A percentile compares a stretch with the other conserved stretches of the same genome.
phyloP scores from a whole-genome alignment of 2,113 vertebrate genomes.

The Acanthochromis polyacanthus region DNA sequence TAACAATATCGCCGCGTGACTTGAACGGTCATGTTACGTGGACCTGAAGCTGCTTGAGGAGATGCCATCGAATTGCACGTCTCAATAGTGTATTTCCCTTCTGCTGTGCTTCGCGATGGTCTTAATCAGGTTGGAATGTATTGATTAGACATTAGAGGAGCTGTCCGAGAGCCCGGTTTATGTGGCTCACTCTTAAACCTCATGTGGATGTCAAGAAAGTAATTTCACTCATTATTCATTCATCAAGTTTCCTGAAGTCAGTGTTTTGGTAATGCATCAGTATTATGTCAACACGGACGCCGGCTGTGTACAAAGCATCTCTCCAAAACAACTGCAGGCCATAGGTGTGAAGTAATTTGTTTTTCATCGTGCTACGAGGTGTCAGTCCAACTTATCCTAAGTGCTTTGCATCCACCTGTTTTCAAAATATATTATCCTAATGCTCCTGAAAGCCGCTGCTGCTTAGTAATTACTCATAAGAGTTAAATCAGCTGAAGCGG shows the following conservation, averaged over 20 bases:
- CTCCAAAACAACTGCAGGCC: slow-evolving; percentile 71
- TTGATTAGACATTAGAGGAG: slow-evolving; percentile 55
- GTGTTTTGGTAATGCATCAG: slow-evolving; percentile 72
- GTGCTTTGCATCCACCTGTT: slow-evolving; percentile 68
- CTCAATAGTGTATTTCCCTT: slow-evolving; percentile 10
- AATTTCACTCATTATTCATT: slow-evolving; percentile 52
- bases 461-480: slow-evolving; percentile 59
- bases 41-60: slow-evolving; percentile 30
- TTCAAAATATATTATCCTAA: slow-evolving; percentile 59
- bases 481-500: slow-evolving; percentile 60
- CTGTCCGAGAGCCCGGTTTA: slow-evolving; percentile 19
- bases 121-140: slow-evolving; percentile 60
- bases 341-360: slow-evolving; percentile 73
- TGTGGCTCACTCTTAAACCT: slow-evolving; percentile 18
- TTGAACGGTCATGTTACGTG: neutral
- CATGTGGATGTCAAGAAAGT: slow-evolving; percentile 32
- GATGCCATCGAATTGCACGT: neutral
- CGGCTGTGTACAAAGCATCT: slow-evolving; percentile 77
- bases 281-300: slow-evolving; percentile 70
- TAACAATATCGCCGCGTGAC: slow-evolving; percentile 38
- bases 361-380: slow-evolving; percentile 59
- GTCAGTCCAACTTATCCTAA: slow-evolving; percentile 65
- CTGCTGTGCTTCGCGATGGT: slow-evolving; percentile 6
- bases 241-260: slow-evolving; percentile 43
- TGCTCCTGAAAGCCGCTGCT: slow-evolving; percentile 46